Percentiles rank a stretch among this genome's conserved stretches.
Conservation (phyloP, 1,140 invertebrate species). For the Drosophila oshimai region DNA sequence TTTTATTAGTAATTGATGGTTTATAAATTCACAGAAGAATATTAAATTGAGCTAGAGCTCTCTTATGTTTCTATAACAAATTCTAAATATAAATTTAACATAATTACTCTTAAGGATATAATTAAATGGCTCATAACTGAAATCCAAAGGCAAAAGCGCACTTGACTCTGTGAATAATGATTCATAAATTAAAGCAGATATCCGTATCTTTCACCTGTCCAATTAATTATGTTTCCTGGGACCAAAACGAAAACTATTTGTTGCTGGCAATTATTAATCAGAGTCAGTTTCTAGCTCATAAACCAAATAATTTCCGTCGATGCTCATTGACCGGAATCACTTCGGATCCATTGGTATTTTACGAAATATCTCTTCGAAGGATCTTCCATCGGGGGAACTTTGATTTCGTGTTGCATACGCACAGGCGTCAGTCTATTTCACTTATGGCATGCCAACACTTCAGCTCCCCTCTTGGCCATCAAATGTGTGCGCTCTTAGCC, state of each 20-base stretch:
- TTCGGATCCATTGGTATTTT: background rate
- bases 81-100: too few species aligned
- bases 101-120: too few species aligned
- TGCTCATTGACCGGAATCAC: background rate
- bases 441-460: constrained; percentile 14
- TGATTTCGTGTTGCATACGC: constrained; percentile 21
- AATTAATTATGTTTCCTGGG: background rate
- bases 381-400: background rate
- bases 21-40: too few species aligned
- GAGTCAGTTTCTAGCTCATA: background rate
- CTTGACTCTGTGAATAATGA: too few species aligned
- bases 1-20: too few species aligned
- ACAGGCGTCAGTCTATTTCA: constrained; percentile 40
- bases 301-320: background rate
- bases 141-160: too few species aligned
- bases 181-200: too few species aligned
- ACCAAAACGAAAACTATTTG: background rate
- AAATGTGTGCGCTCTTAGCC: constrained; percentile 55
- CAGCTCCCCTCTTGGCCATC: background rate
- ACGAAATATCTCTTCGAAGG: background rate
- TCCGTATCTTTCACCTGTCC: background rate
- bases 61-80: too few species aligned
- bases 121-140: too few species aligned
- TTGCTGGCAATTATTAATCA: background rate
- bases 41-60: too few species aligned